Base-by-base conservation (phyloP, 2,797 vertebrate species). In the Sylvilagus floridanus region DNA sequence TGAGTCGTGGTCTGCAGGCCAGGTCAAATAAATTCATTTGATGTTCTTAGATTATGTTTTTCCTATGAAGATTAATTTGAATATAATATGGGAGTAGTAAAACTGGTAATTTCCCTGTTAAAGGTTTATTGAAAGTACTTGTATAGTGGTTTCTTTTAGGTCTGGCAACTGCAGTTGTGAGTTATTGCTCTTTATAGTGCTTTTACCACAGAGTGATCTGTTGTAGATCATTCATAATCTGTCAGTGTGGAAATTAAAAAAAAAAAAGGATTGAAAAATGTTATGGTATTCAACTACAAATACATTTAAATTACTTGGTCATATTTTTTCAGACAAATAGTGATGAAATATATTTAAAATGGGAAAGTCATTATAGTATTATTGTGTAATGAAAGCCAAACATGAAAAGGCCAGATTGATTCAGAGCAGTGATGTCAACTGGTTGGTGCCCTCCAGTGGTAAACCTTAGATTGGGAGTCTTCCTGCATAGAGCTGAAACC, bases 61-160 rank as follows among this genome's bases (percentile, higher is more conserved):
- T 17, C 37, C 30, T 32, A 30, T 77, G 32, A 81, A 65, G 75
- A 63, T 88, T 66, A 85, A 84, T 60, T 65, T 30, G 16, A 52
- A n/a, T 60, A 62, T 79, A 75, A 84, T 72, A 28, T 79, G 5
- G 6, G 24, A 42, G 2, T 47, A 60, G 42, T 24, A 69, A 90
- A 89, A 84, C 30, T 37, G 7, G 8, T 72, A 54, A 85, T 95
- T 95, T 93, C 50, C 35, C 68, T 84, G 63, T 92, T 90, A 82
- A n/a, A 24, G 17, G 28, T 72, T 90, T 86, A 63, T 52, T 92
- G 11, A 14, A 73, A 93, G 30, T 90, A 90, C 21, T 84, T 90
- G 22, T 65, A 30, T 88, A 54, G 68, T 90, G 77, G 24, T 84
- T 88, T 93, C 16, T 68, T 84, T 88, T 66, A 73, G 47, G 35